A percentile compares a stretch with the other conserved stretches of the same genome.
These are phyloP conservation scores for Bufotes viridis DNA, from an alignment of 2,797 vertebrate species.

Conservation along the genomic window DNA sequence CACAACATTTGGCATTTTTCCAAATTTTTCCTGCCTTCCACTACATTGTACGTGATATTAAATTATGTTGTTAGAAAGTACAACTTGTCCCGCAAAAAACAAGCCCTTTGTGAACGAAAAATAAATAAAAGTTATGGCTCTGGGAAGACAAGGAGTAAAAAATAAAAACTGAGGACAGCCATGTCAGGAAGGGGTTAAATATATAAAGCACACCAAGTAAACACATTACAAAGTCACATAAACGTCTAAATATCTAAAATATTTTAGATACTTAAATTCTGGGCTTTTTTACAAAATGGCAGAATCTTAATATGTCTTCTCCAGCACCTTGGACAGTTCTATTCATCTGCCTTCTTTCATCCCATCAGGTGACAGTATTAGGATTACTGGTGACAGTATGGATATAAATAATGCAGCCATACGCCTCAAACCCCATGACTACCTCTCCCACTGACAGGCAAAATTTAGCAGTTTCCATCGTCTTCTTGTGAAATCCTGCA, in stretches of 20 bases:
- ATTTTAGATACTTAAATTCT: neutral
- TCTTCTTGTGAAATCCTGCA: neutral
- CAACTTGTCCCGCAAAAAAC: too few species aligned
- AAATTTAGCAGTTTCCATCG: neutral
- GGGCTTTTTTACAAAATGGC: neutral
- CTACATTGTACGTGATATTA: too few species aligned
- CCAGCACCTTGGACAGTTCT: conserved; percentile 11
- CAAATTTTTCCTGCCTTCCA: too few species aligned
- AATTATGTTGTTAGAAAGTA: too few species aligned
- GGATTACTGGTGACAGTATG: conserved; percentile 21
- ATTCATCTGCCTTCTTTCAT: neutral
- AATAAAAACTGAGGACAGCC: too few species aligned
- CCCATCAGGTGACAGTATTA: too few species aligned
- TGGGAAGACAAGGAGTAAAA: too few species aligned
- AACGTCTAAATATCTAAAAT: neutral
- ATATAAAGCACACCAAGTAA: neutral
- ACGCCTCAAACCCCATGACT: neutral
- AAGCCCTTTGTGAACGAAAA: too few species aligned
- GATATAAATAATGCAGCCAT: conserved; percentile 9
- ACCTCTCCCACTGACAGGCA: neutral
- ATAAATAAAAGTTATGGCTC: too few species aligned
- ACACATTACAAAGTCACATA: neutral
- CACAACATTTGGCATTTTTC: too few species aligned
- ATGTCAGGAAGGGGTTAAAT: neutral
- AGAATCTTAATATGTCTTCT: neutral